Evolutionary conservation across 2,888 invertebrate genomes (phyloP), one percentile per base, ranked within the genome.

Genomic region (Gandaritis pyraliata): DNA sequence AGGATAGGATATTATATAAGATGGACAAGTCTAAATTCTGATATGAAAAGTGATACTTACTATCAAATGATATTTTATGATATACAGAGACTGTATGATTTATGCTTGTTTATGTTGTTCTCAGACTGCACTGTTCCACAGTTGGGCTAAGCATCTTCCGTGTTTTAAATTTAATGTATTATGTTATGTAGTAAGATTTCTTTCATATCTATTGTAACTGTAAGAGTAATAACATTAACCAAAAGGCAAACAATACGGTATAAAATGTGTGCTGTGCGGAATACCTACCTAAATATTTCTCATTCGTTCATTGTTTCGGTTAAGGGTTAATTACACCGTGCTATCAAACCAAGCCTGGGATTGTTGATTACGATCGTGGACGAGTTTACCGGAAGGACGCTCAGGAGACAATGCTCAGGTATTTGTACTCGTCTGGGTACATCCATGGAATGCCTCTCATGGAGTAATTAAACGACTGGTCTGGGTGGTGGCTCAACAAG

Each of bases 401-500:
- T 70, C 67, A 76, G 69, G 56, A 82, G 76, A 87, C 88, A 88
- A 86, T 87, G 86, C 81, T 79, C 76, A 67, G 69, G 72, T 78
- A 70, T 75, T 73, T 69, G 67, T 69, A 71, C 70, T 63, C 61
- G 72, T 72, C 74, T 73, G 80, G 74, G 81, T 76, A 80, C 78
- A 82, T 82, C 84, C 81, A 82, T 76, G 77, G 77, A 78, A 78
- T 78, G 81, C 76, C 77, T 80, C 77, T 78, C 76, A 82, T 82
- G 80, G 80, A 78, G 83, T 87, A 90, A 90, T 90, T 90, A 90
- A 87, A 82, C 82, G 81, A 80, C 80, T 72, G 81, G 71, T 74
- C 66, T 73, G 15, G 71, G 73, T 71, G 69, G 73, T 70, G 68
- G 73, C 61, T 61, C 66, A 70, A 71, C 77, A 75, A 80, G 76